Conservation (phyloP, 2,797 vertebrate genomes). For the Pitangus sulphuratus region DNA sequence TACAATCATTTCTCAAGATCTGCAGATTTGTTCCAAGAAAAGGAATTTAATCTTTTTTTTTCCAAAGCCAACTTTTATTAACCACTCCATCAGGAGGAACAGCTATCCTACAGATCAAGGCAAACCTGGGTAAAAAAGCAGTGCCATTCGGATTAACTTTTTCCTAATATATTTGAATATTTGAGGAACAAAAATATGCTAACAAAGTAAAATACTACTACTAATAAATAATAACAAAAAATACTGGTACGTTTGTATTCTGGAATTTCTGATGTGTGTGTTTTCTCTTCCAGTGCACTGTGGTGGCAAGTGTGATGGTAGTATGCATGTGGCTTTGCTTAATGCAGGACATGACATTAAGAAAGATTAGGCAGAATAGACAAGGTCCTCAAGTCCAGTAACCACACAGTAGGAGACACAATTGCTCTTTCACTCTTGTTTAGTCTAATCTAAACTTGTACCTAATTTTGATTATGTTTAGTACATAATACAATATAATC, state of each 20-base stretch:
- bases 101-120: not conserved
- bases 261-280: not conserved
- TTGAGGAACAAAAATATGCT: not conserved
- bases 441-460: not conserved
- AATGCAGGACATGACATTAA: not conserved
- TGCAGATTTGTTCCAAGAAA: not conserved
- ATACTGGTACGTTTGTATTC: not conserved
- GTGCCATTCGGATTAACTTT: not conserved
- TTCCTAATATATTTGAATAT: not conserved
- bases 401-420: not conserved
- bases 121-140: not conserved
- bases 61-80: not conserved
- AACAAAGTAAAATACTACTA: not conserved
- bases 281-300: not conserved
- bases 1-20: not conserved
- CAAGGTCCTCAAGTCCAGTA: not conserved
- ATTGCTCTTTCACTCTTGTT: not conserved
- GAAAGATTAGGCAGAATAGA: not conserved
- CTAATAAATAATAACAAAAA: not conserved
- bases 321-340: not conserved
- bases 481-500: not conserved
- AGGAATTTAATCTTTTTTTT: not conserved
- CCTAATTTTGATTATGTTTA: not conserved
- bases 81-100: not conserved
- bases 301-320: not conserved